Base-by-base conservation (phyloP, 2,797 vertebrate species). In the Avahi laniger region DNA sequence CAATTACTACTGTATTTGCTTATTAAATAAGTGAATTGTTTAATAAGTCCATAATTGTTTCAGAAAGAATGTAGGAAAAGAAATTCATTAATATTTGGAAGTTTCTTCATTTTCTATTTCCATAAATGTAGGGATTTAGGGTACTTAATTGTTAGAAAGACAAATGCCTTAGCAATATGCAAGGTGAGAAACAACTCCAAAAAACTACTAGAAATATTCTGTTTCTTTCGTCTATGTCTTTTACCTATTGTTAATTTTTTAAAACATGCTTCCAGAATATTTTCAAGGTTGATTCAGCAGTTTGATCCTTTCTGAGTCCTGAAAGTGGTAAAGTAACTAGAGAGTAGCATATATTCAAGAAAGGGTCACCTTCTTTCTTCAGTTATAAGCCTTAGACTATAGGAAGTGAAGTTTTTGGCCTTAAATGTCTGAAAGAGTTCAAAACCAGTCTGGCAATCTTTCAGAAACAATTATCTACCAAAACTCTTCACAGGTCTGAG, bases 381-480 rank as follows among this genome's bases (percentile, higher is more conserved):
- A 69, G 7, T 38, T n/a, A 73, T 50, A 35, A 85, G n/a, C 38
- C 59, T 59, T 24, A 38, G 6, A 87, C 17, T 14, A 76, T 14
- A 38, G 78, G 20, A 89, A 91, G 7, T 54, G 22, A 95, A 81
- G 70, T 3, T 67, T 65, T 50, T 38, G 79, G 20, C 14, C 63
- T 93, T 79, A 82, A 86, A 24, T 90, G 41, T 78, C 57, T 76
- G 35, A 75, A 24, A 63, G 35, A 43, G 46, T 76, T 93, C 82
- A 94, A 94, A 85, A 75, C 50, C 11, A 61, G 54, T 38, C 79
- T 97, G 85, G 57, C 79, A 85, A 81, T 61, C 63, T 90, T 86
- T 96, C 41, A 46, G 82, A 86, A 94, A 46, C 69, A 81, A 96
- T 97, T 93, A 79, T 48, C 65, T 73, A 90, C 54, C 73, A 88